Conservation (phyloP, 1,140 invertebrate genomes). For the Drosophila bipectinata region DNA sequence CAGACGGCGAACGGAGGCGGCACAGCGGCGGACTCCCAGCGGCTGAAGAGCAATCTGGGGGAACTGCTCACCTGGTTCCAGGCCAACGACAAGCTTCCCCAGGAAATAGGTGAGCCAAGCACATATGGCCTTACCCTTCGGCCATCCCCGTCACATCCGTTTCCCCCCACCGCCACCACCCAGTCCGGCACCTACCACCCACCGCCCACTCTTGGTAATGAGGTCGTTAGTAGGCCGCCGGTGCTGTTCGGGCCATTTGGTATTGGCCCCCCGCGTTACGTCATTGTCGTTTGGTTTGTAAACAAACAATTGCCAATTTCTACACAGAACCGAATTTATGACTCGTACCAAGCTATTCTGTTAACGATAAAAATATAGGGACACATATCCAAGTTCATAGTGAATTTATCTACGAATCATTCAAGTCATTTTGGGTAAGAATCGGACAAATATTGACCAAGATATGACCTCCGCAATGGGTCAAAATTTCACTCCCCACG, state of each 20-base stretch:
- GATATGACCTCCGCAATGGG: too few species aligned
- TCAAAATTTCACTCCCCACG: too few species aligned
- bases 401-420: too few species aligned
- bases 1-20: background rate
- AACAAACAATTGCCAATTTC: constrained; percentile 19
- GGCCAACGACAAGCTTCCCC: constrained; percentile 70
- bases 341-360: background rate
- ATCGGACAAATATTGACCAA: too few species aligned
- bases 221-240: constrained; percentile 66
- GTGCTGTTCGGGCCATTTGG: background rate
- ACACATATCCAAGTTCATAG: too few species aligned
- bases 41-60: constrained; percentile 59
- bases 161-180: constrained; percentile 3
- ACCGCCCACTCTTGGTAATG: constrained; percentile 43
- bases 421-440: too few species aligned
- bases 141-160: constrained; percentile 7
- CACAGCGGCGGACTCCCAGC: constrained; percentile 13
- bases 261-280: constrained; percentile 41
- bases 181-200: background rate
- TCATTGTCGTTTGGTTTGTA: constrained; percentile 37
- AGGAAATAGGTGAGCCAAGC: constrained; percentile 70
- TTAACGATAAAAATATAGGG: too few species aligned
- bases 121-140: background rate
- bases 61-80: constrained; percentile 67
- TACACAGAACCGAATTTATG: background rate